A percentile compares a stretch with the other conserved stretches of the same genome.
These are phyloP conservation scores for Melanitta fusca DNA, from an alignment of 2,797 vertebrate species.

Conservation along the genomic window DNA sequence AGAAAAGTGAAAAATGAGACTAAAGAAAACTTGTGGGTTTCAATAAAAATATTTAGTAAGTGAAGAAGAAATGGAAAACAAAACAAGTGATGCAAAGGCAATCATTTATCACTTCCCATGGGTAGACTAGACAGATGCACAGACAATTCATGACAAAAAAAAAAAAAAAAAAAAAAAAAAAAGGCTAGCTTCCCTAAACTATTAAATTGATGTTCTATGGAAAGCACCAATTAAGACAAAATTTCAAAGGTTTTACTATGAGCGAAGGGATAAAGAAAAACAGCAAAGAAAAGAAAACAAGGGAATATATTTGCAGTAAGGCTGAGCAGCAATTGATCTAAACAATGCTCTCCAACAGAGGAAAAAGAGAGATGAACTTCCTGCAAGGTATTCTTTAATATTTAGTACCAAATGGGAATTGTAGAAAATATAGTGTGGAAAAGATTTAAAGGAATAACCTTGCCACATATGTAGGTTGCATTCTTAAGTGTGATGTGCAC, in stretches of 20 bases:
- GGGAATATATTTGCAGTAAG: background rate
- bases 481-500: background rate
- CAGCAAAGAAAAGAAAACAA: background rate
- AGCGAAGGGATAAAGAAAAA: background rate
- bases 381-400: background rate
- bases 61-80: background rate
- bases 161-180: background rate
- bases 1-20: background rate
- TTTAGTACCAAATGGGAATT: background rate
- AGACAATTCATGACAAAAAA: background rate
- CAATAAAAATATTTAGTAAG: background rate
- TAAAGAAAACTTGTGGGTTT: background rate
- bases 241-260: background rate
- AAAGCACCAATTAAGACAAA: background rate
- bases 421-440: background rate
- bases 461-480: background rate
- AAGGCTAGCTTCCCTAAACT: background rate
- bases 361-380: background rate
- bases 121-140: background rate
- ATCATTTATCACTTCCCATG: background rate
- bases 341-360: background rate
- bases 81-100: background rate
- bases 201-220: background rate
- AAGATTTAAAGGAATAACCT: background rate
- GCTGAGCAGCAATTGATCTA: background rate